A percentile compares a stretch with the other conserved stretches of the same genome.
phyloP scores from a whole-genome alignment of 2,797 vertebrate species.

The Avahi laniger region DNA sequence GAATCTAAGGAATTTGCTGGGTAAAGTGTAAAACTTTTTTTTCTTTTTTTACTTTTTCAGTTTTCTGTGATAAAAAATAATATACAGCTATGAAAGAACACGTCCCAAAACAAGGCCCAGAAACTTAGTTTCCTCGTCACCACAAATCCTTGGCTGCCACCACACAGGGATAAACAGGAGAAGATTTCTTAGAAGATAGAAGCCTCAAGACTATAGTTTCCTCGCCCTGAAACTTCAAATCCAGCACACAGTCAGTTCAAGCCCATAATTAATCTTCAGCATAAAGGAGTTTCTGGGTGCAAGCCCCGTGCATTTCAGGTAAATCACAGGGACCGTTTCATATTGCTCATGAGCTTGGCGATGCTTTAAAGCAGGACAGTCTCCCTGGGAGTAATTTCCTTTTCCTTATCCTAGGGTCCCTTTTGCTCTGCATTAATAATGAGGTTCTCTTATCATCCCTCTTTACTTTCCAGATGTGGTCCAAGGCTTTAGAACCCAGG shows the following conservation, averaged over 20 bases:
- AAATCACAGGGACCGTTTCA: not conserved
- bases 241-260: not conserved
- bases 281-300: not conserved
- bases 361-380: not conserved
- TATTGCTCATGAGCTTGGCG: not conserved
- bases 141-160: not conserved
- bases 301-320: not conserved
- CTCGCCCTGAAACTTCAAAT: not conserved
- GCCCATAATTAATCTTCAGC: not conserved
- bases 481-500: not conserved
- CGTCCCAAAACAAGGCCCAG: not conserved
- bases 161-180: not conserved
- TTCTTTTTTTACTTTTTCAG: not conserved
- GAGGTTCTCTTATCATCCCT: not conserved
- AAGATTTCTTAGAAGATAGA: not conserved
- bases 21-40: not conserved
- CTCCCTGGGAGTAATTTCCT: not conserved
- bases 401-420: not conserved
- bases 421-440: not conserved
- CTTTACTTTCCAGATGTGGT: not conserved
- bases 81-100: not conserved
- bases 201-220: not conserved
- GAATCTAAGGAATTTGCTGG: not conserved
- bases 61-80: constrained; percentile 41
- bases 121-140: not conserved